A percentile compares a stretch with the other conserved stretches of the same genome.
phyloP scores from a whole-genome alignment of 2,113 vertebrate genomes.

The Toxotes jaculatrix region DNA sequence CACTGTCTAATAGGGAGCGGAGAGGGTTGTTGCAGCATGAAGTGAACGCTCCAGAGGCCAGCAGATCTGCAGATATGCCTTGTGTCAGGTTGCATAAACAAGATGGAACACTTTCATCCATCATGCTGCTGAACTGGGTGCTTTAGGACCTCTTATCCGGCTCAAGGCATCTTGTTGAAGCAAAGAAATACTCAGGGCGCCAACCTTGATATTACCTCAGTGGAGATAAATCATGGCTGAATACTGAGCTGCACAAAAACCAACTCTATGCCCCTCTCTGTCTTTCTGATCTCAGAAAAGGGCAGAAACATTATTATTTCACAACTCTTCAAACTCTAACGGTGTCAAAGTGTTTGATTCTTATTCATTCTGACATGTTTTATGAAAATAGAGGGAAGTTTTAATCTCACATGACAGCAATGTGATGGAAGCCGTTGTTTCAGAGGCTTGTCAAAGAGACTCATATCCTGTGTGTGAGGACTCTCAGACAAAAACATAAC shows the following conservation, averaged over 20 bases:
- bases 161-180: constrained; percentile 72
- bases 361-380: constrained; percentile 27
- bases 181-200: constrained; percentile 71
- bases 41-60: constrained; percentile 60
- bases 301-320: constrained; percentile 42
- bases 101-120: constrained; percentile 79
- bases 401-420: constrained; percentile 28
- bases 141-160: constrained; percentile 67
- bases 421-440: constrained; percentile 29
- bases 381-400: constrained; percentile 11
- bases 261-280: constrained; percentile 20
- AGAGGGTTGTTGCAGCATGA: constrained; percentile 49
- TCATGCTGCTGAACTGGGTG: constrained; percentile 74
- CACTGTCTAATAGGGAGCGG: constrained; percentile 42
- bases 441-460: constrained; percentile 3
- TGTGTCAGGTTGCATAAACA: constrained; percentile 83
- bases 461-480: constrained; percentile 51
- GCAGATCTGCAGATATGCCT: constrained; percentile 74
- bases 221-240: constrained; percentile 72
- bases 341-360: constrained; percentile 47
- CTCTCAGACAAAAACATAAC: constrained; percentile 37
- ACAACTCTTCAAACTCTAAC: constrained; percentile 32
- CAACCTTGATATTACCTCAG: constrained; percentile 72
- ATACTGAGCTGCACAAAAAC: constrained; percentile 56
- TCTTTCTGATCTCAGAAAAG: constrained; percentile 17